Conservation (phyloP, 2,888 invertebrate genomes). For the Polyploca ridens region DNA sequence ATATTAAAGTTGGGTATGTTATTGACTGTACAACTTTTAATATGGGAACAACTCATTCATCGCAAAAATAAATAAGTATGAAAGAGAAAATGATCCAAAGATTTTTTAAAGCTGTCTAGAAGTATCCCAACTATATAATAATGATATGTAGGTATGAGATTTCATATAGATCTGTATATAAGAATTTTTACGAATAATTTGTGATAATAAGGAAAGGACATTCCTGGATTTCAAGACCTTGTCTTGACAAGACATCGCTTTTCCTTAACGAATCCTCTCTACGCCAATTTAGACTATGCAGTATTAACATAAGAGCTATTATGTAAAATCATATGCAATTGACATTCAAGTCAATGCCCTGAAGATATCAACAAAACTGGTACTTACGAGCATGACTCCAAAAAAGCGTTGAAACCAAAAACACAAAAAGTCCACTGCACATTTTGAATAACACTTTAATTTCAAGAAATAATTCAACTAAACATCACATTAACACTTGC, state of each 20-base stretch:
- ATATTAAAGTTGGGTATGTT: too few species aligned
- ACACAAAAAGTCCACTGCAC: constrained; percentile 44
- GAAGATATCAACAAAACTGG: constrained; percentile 9
- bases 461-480: constrained; percentile 28
- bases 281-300: background rate
- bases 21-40: too few species aligned
- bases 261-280: background rate
- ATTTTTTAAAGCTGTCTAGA: too few species aligned
- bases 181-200: too few species aligned
- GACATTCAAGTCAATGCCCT: constrained; percentile 1
- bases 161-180: too few species aligned
- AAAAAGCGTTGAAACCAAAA: constrained; percentile 51
- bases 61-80: too few species aligned
- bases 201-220: too few species aligned
- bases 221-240: too few species aligned
- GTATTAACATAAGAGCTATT: background rate
- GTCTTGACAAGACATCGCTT: background rate
- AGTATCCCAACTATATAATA: too few species aligned
- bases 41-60: too few species aligned
- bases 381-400: constrained; percentile 58
- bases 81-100: too few species aligned
- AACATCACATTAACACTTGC: constrained; percentile 30
- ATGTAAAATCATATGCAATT: background rate
- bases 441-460: constrained; percentile 36
- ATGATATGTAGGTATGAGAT: too few species aligned